Evolutionary conservation across 1,140 invertebrate species (phyloP), one percentile per base, ranked within the genome.

Genomic region (Halictus rubicundus): DNA sequence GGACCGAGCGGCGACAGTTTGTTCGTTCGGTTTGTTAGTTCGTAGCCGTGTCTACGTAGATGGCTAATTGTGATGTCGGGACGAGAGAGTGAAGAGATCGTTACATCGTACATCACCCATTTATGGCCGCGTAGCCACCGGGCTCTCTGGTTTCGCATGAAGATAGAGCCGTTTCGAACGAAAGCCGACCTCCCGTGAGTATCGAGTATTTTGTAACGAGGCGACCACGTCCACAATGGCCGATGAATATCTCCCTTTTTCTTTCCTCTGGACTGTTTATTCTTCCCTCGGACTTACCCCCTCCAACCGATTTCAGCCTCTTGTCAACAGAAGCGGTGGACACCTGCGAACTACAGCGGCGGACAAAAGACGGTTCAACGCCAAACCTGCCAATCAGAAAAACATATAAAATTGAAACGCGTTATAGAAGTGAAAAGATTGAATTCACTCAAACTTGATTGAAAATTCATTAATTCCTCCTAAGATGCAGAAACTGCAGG

Each of bases 111-210:
- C 76, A 86, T 88, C 86, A 86, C 66, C 88, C 88, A 90, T 90
- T 88, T 90, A 90, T 90, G 89, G 90, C 61, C 39, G 84, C 69
- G 68, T 72, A 61, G 74, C 78, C 81, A 87, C 83, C 86, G 84
- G 85, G 81, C 84, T 8, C 57, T 80, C 78, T 68, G 84, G 75
- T 80, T 91, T 88, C 86, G 81, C 82, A 84, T 86, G 75, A 87
- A 84, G 87, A 90, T 90, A 89, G 83, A 91, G 87, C 75, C 89
- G 88, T 90, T 91, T 91, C 88, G 79, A 86, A 88, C 77, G 89
- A 89, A 91, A 88, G 42, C 78, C 85, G 89, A 90, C 89, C 89
- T 91, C 90, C 87, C 86, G 84, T 88, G 90, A 90, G 88, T 89
- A 89, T 91, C 89, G 80, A 78, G 89, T 90, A 89, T 90, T 90